A percentile compares a stretch with the other conserved stretches of the same genome.
These are phyloP conservation scores for Manduca sexta DNA, from an alignment of 1,140 invertebrate genomes.

Conservation along the genomic window DNA sequence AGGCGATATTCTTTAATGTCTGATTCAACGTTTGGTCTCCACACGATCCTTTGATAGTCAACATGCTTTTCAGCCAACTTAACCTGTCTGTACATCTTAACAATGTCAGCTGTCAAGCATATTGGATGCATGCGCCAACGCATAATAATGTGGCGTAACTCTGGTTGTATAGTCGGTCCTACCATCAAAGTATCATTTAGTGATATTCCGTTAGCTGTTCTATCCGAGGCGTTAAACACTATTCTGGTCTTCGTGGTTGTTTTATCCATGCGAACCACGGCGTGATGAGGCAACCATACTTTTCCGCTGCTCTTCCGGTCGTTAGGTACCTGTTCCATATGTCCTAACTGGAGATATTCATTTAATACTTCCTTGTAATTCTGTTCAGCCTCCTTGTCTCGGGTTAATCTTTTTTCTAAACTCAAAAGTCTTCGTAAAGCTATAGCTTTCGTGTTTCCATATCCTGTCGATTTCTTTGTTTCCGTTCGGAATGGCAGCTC, in stretches of 20 bases:
- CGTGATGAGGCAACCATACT: conserved; percentile 24
- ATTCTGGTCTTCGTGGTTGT: conserved; percentile 18
- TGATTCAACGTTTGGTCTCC: conserved; percentile 27
- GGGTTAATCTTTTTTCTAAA: conserved; percentile 13
- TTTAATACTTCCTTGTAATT: conserved; percentile 13
- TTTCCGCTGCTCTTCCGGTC: conserved; percentile 2
- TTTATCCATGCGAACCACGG: conserved; percentile 14
- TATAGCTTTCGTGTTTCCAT: not conserved
- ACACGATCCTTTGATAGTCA: conserved; percentile 44
- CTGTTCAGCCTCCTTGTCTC: conserved; percentile 7
- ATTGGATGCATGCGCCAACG: conserved; percentile 19
- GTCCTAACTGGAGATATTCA: conserved; percentile 8
- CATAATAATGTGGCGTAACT: conserved; percentile 16
- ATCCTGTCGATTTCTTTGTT: not conserved
- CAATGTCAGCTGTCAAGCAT: conserved; percentile 41
- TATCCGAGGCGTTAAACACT: conserved; percentile 21
- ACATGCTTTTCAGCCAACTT: conserved; percentile 22
- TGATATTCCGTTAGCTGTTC: conserved; percentile 16
- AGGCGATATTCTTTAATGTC: conserved; percentile 17
- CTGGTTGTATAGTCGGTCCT: conserved; percentile 16
- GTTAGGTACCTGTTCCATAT: conserved; percentile 15
- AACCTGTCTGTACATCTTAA: conserved; percentile 69
- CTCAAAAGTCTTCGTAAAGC: conserved; percentile 10
- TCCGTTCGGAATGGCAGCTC: conserved; percentile 16
- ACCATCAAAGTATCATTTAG: conserved; percentile 20